A percentile compares a stretch with the other conserved stretches of the same genome.
Evolutionary conservation across 1,140 invertebrate species (phyloP).

Genomic region (Lordiphosa mommai): DNA sequence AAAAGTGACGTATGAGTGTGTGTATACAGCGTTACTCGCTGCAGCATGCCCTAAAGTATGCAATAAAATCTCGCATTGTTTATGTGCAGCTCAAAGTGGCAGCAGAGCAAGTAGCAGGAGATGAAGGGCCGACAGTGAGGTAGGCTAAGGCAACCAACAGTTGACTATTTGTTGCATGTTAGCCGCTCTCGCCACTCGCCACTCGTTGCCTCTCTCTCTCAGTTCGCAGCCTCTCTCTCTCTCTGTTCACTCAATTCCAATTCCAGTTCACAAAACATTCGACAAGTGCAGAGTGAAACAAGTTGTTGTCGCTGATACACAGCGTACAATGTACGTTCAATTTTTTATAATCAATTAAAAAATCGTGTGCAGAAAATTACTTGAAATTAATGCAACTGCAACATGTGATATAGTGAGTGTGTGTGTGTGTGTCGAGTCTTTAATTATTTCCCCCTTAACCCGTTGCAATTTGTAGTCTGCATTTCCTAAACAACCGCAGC

Average conservation of each 20-base stretch:
- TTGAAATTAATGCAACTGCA: conserved; percentile 1
- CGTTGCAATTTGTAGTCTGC: conserved; percentile 51
- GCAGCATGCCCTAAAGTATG: conserved; percentile 70
- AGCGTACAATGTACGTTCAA: too few species aligned
- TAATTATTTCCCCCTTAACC: too few species aligned
- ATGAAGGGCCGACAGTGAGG: conserved; percentile 49
- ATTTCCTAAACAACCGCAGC: conserved; percentile 74
- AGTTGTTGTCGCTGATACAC: conserved; percentile 74
- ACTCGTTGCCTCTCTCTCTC: conserved; percentile 9
- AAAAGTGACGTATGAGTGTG: conserved; percentile 47
- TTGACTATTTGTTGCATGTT: conserved; percentile 77
- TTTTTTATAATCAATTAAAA: conserved; percentile 24
- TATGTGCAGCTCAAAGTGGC: conserved; percentile 53
- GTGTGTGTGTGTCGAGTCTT: too few species aligned
- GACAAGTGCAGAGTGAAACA: conserved; percentile 77
- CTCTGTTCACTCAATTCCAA: conserved; percentile 9
- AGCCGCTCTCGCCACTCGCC: conserved; percentile 27
- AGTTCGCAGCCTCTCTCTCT: background rate
- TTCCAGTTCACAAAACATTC: conserved; percentile 73
- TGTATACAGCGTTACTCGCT: conserved; percentile 46
- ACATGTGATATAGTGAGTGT: conserved; percentile 1
- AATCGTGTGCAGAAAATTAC: conserved; percentile 7
- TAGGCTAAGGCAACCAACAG: conserved; percentile 74
- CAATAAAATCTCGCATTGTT: conserved; percentile 76
- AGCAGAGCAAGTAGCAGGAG: background rate